phyloP scores from a whole-genome alignment of 2,797 vertebrate genomes.

The Acropternis orthonyx region DNA sequence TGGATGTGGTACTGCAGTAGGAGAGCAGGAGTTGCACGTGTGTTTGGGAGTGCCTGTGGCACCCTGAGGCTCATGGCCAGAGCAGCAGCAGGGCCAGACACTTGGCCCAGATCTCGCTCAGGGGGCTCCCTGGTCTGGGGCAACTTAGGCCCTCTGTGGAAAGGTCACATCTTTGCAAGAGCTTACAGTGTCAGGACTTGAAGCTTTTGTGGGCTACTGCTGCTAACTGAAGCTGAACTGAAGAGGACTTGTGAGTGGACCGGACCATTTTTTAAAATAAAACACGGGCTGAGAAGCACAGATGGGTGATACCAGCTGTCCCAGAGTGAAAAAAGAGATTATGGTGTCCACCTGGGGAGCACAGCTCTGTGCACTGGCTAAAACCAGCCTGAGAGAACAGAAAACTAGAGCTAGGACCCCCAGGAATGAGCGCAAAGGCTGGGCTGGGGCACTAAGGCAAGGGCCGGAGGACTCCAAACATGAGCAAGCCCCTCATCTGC shows the following conservation, averaged over 20 bases:
- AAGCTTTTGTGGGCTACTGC: neutral
- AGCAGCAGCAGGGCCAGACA: neutral
- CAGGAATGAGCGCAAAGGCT: neutral
- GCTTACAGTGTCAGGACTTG: fast-evolving
- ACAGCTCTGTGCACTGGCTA: neutral
- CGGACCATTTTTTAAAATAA: neutral
- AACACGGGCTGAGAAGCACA: fast-evolving
- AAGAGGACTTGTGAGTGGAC: neutral
- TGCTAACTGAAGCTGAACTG: neutral
- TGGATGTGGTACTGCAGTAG: neutral
- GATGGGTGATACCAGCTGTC: neutral
- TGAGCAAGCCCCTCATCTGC: neutral
- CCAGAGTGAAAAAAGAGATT: neutral
- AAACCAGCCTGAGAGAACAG: neutral
- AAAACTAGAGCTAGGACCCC: neutral
- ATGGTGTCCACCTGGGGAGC: fast-evolving
- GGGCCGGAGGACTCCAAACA: fast-evolving
- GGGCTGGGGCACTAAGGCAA: neutral
- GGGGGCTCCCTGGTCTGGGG: neutral
- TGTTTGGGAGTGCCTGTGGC: neutral
- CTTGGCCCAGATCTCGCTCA: neutral
- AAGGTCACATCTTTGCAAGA: neutral
- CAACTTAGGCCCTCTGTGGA: neutral
- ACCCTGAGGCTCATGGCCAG: neutral
- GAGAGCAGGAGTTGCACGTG: neutral